Evolutionary conservation across 1,140 invertebrate genomes (phyloP), one percentile per base, ranked within the genome.

Genomic region (Armadillidium nasatum): DNA sequence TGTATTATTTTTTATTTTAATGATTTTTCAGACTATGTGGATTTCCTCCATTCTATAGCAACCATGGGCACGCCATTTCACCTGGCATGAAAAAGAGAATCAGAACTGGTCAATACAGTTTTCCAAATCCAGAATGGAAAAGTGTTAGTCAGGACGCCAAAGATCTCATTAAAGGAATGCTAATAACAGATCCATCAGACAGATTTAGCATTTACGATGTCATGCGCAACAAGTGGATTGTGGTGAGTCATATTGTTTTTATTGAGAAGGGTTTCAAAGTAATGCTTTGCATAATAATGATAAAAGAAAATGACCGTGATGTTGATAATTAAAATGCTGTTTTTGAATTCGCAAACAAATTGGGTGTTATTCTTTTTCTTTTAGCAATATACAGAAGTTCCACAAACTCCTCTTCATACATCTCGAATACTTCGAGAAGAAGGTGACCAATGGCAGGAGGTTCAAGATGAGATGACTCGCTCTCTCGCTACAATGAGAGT

Each of bases 1-100:
- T 60, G 50, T 19, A 15, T 60, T 60, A 15, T 60, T 60, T 60
- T 60, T 19, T 1, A 15, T 60, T 72, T 45, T 33, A 72, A 19
- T 44, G 10, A 19, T 13, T 68, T 85, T 86, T 54, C 82, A 93
- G 92, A 80, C 88, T 99, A 71, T 99, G 97, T 86, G 97, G 97
- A 7, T 99, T 97, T 85, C 97, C 97, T 33, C 97, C 97, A 22
- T 99, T 99, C 87, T 99, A 97, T 85, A 97, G 95, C 84, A 96
- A 97, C 85, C 93, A 97, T 83, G 97, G 97, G 0, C 87, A 96
- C 44, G 94, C 97, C 9, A 98, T 99, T 82, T 98, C 96, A 44
- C 96, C 97, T 0, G 97, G 97, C n/a, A 99, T 99, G 97, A 99
- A 99, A 85, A 96, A 94, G 85, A 88, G 96, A 73, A 99, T 99